Evolutionary conservation across 2,113 vertebrate species (phyloP).

Genomic region (Dasyornis broadbenti): DNA sequence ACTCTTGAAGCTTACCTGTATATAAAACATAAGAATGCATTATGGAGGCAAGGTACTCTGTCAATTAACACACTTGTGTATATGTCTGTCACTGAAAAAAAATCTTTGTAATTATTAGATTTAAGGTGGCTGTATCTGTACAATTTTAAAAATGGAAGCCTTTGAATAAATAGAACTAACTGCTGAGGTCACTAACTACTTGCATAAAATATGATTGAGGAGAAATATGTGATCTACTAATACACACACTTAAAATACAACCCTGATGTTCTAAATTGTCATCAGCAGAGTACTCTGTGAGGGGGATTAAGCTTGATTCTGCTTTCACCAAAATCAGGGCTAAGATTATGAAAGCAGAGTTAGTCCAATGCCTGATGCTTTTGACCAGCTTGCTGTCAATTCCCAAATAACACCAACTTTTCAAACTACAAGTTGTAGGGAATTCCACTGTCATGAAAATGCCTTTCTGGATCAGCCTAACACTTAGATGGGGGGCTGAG

Average conservation of each 20-base stretch:
- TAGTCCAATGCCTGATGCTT: not conserved
- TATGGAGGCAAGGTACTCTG: slow-evolving; percentile 46
- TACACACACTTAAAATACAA: not conserved
- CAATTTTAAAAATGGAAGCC: not conserved
- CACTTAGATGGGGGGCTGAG: not conserved
- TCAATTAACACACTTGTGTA: slow-evolving; percentile 53
- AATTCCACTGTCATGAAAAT: not conserved
- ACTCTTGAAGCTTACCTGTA: slow-evolving; percentile 48
- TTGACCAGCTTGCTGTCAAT: not conserved
- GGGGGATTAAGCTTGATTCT: not conserved
- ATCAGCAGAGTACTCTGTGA: not conserved
- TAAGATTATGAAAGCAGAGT: not conserved
- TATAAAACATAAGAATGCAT: slow-evolving; percentile 31
- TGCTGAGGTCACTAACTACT: not conserved
- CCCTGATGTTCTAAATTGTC: not conserved
- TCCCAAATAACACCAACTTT: fast-evolving
- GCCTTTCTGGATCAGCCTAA: not conserved
- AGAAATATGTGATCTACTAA: not conserved
- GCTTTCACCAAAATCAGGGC: not conserved
- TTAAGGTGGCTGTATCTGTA: not conserved
- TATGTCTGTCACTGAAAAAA: slow-evolving; percentile 11
- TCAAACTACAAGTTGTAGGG: not conserved
- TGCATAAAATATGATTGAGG: not conserved
- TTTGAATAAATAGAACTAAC: not conserved
- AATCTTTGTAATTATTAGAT: slow-evolving; percentile 24